Conservation (phyloP, 2,113 vertebrate genomes). For the Oreochromis tanganicae region DNA sequence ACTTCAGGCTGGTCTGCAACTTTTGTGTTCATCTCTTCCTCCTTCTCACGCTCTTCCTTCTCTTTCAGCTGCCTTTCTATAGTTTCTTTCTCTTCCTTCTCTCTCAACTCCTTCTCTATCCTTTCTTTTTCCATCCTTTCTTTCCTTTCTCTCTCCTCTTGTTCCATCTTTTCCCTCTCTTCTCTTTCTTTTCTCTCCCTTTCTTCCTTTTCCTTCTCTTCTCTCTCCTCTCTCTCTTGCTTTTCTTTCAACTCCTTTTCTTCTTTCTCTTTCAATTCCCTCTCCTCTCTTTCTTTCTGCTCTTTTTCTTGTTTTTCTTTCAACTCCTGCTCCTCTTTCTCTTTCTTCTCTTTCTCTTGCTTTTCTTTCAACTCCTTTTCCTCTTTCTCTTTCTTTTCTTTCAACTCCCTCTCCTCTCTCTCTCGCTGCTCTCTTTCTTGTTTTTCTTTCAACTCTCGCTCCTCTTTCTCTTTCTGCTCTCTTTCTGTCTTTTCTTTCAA, state of each 20-base stretch:
- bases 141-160: not conserved
- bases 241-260: not conserved
- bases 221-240: not conserved
- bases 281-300: not conserved
- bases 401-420: not conserved
- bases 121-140: not conserved
- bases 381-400: not conserved
- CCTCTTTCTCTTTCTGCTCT: not conserved
- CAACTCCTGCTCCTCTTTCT: not conserved
- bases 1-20: not conserved
- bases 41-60: not conserved
- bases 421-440: not conserved
- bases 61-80: not conserved
- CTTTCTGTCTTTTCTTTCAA: not conserved
- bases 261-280: not conserved
- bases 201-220: not conserved
- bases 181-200: not conserved
- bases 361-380: not conserved
- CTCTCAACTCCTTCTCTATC: not conserved
- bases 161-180: not conserved
- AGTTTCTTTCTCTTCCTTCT: not conserved
- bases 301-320: conserved; percentile 1
- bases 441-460: not conserved
- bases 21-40: not conserved
- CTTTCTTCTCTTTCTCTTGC: not conserved